These are phyloP conservation scores for Aphyosemion australe DNA, from an alignment of 2,113 vertebrate species.

Conservation along the genomic window DNA sequence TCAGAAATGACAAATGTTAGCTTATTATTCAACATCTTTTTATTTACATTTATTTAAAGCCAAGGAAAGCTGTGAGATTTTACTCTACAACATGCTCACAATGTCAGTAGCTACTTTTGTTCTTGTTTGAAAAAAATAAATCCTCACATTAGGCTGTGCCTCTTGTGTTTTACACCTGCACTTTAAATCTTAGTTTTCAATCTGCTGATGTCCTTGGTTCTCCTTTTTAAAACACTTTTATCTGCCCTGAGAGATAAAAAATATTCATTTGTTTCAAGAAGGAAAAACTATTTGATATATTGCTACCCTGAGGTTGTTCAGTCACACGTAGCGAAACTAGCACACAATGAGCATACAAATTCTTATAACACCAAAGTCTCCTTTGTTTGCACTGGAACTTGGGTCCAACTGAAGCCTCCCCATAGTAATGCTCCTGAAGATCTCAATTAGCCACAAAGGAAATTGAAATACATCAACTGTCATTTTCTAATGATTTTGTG, in stretches of 20 bases:
- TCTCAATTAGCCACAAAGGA: too few species aligned
- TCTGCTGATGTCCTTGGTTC: background rate
- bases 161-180: background rate
- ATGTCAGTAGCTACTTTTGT: background rate
- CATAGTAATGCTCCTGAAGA: too few species aligned
- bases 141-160: background rate
- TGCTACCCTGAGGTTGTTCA: background rate
- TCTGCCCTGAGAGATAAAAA: background rate
- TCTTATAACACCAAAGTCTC: background rate
- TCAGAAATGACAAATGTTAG: too few species aligned
- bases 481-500: too few species aligned
- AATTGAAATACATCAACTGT: too few species aligned
- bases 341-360: background rate
- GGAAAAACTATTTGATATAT: background rate
- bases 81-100: background rate
- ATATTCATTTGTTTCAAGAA: background rate
- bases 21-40: too few species aligned
- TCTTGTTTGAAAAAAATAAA: background rate
- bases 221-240: background rate
- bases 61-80: too few species aligned
- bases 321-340: background rate
- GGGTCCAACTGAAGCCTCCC: too few species aligned
- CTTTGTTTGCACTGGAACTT: background rate
- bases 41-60: too few species aligned
- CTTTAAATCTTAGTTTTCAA: background rate